Conservation (phyloP, 2,888 invertebrate species). For the Ennomos quercinarius region DNA sequence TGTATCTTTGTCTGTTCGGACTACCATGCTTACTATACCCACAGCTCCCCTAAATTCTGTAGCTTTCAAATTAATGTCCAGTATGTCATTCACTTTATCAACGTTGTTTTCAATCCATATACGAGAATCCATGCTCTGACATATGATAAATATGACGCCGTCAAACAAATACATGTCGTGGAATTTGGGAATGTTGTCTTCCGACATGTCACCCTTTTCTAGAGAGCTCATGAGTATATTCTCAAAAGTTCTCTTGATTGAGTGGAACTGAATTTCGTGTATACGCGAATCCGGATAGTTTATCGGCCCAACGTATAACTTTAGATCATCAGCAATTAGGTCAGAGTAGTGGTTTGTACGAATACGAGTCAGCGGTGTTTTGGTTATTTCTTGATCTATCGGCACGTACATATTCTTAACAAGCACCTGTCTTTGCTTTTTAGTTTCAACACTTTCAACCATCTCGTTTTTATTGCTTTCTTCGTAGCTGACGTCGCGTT, state of each 20-base stretch:
- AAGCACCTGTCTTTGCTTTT: conserved; percentile 52
- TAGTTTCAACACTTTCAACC: conserved; percentile 44
- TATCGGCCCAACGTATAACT: conserved; percentile 70
- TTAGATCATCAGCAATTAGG: conserved; percentile 71
- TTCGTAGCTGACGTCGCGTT: conserved; percentile 65
- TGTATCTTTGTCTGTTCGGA: conserved; percentile 59
- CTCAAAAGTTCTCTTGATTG: conserved; percentile 66
- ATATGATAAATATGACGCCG: conserved; percentile 76
- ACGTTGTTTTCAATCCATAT: conserved; percentile 64
- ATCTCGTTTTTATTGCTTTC: conserved; percentile 49
- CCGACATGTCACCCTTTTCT: conserved; percentile 45
- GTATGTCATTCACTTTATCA: conserved; percentile 49
- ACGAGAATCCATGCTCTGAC: conserved; percentile 60
- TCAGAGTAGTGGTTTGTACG: conserved; percentile 73
- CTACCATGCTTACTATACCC: conserved; percentile 71
- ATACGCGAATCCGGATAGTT: conserved; percentile 72
- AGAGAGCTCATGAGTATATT: conserved; percentile 55
- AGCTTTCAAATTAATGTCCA: conserved; percentile 61
- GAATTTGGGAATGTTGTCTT: conserved; percentile 59
- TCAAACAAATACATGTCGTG: conserved; percentile 77
- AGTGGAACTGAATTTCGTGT: conserved; percentile 65
- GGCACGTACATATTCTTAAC: conserved; percentile 64
- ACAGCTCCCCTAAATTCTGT: conserved; percentile 79
- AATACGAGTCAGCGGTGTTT: conserved; percentile 62
- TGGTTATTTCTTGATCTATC: conserved; percentile 61